Evolutionary conservation across 2,888 invertebrate genomes (phyloP).

Genomic region (Drosophila quinaria): DNA sequence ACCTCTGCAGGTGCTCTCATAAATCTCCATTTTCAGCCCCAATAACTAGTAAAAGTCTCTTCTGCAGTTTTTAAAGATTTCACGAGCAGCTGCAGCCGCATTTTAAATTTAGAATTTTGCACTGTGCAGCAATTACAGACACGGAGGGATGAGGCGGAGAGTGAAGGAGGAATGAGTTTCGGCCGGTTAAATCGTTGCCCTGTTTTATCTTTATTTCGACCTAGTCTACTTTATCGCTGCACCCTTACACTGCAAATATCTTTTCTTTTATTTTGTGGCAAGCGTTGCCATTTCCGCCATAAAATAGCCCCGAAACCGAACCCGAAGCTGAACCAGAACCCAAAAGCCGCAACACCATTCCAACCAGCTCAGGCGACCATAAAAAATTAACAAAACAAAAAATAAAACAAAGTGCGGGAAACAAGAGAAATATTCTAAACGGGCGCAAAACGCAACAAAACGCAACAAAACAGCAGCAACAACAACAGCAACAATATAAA

Average conservation of each 20-base stretch:
- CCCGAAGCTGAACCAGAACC: constrained; percentile 28
- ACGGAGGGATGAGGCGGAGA: not conserved
- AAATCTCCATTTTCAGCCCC: constrained; percentile 76
- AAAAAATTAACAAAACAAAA: constrained; percentile 77
- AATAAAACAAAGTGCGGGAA: constrained; percentile 42
- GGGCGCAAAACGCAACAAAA: constrained; percentile 41
- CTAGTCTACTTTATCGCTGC: constrained; percentile 77
- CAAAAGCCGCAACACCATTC: constrained; percentile 55
- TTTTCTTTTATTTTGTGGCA: constrained; percentile 80
- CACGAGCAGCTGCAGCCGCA: constrained; percentile 43
- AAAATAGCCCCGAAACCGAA: constrained; percentile 52
- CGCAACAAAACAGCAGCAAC: constrained; percentile 12
- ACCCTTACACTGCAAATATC: constrained; percentile 55
- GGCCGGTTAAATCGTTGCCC: constrained; percentile 59
- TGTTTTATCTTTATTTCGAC: constrained; percentile 78
- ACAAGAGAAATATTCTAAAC: constrained; percentile 73
- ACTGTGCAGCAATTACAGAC: constrained; percentile 49
- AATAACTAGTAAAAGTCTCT: constrained; percentile 72
- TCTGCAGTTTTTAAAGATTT: constrained; percentile 31
- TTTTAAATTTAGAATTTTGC: constrained; percentile 50
- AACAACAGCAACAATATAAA: not conserved
- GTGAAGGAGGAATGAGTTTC: not conserved
- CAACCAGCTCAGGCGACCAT: constrained; percentile 59
- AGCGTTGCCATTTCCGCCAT: constrained; percentile 78
- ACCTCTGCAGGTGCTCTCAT: constrained; percentile 64